Evolutionary conservation across 2,888 invertebrate genomes (phyloP), one percentile per base, ranked within the genome.

Genomic region (Perithous albicinctus): DNA sequence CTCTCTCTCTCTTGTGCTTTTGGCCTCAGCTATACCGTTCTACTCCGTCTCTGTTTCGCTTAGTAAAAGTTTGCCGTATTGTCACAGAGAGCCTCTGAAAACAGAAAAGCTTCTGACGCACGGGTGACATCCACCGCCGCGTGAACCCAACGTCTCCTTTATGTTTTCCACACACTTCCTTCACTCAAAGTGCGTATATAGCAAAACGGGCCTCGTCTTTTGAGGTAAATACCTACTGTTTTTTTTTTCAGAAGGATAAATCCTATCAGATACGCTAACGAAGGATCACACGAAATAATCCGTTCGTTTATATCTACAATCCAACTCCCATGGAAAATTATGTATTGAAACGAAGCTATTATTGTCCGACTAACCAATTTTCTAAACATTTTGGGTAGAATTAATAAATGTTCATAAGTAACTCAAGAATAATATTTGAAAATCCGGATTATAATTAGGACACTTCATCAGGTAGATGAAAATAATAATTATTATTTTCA

Each of bases 31-130:
- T 32, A n/a, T n/a, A 15, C 46, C 46, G 15, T n/a, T 43, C 35
- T 61, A 20, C 51, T 51, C n/a, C 66, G 41, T 77, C 63, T 81
- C 70, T 76, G 76, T 82, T 76, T 76, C 66, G 56, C 51, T 67
- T 43, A 35, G 70, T 43, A 75, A 79, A 82, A 75, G 51, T 78
- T 78, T 64, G 43, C 35, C 74, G 78, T n/a, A n/a, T 46, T 76
- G 66, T 78, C 54, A 63, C 48, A 70, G 59, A 76, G 26, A n/a
- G n/a, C n/a, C n/a, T n/a, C 18, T 35, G 72, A 79, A 79, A 79
- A 75, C 51, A 75, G 66, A 72, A 72, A 82, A 79, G 70, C 61
- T 46, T 72, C 43, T 66, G 59, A 66, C 23, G 51, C 56, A 38
- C 63, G 18, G 67, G 63, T 69, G 41, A 63, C 64, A 78, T 64